Evolutionary conservation across 2,113 vertebrate species (phyloP).

Genomic region (Microcebus tavaratra): DNA sequence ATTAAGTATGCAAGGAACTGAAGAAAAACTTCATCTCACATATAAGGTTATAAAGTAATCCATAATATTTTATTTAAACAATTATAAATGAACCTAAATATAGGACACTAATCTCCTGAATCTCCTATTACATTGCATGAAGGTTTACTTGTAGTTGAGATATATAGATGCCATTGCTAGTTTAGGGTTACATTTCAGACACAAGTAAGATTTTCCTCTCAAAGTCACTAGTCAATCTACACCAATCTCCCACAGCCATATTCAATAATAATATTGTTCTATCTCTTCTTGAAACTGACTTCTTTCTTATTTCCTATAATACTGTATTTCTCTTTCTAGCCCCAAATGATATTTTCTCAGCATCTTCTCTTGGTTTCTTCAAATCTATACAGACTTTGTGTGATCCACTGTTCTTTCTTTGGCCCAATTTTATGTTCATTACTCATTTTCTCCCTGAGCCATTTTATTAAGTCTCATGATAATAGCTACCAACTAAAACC

Average conservation of each 20-base stretch:
- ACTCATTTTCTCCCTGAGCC: background rate
- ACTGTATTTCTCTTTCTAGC: background rate
- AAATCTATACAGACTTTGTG: background rate
- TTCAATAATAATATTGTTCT: background rate
- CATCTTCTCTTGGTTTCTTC: background rate
- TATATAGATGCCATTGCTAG: background rate
- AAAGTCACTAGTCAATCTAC: background rate
- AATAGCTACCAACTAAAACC: background rate
- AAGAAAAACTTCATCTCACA: background rate
- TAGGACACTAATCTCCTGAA: background rate
- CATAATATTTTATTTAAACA: background rate
- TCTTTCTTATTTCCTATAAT: background rate
- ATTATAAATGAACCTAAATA: background rate
- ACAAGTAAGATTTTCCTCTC: background rate
- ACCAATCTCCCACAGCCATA: background rate
- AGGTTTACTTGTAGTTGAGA: background rate
- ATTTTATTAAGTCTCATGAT: background rate
- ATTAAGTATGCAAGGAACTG: background rate
- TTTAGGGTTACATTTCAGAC: background rate
- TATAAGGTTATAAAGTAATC: background rate
- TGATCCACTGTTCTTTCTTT: background rate
- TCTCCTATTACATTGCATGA: background rate
- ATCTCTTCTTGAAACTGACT: background rate
- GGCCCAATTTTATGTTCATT: background rate
- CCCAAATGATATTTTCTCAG: background rate